A percentile compares a stretch with the other conserved stretches of the same genome.
Conservation (phyloP, 2,888 invertebrate genomes). For the Ypsolopha scabrella region DNA sequence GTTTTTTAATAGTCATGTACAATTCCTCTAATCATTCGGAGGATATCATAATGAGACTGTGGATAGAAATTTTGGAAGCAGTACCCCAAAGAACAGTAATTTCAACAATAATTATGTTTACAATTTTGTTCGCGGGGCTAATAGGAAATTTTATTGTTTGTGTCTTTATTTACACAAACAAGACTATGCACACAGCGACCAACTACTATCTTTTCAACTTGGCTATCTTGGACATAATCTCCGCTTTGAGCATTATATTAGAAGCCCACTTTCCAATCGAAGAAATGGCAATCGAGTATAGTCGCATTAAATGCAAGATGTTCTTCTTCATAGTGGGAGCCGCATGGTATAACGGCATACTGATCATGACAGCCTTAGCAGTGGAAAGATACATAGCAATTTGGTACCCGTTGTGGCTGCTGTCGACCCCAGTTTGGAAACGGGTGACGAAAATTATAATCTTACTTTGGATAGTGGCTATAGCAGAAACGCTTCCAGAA, state of each 20-base stretch:
- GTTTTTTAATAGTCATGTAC: too few relatives aligned
- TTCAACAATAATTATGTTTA: constrained; percentile 8
- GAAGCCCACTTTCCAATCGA: too few relatives aligned
- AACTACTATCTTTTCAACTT: constrained; percentile 52
- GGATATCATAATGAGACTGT: too few relatives aligned
- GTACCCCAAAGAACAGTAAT: too few relatives aligned
- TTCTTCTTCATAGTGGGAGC: constrained; percentile 30
- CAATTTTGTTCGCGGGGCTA: constrained; percentile 29
- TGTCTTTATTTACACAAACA: constrained; percentile 46
- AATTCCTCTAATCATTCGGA: too few relatives aligned
- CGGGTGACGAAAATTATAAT: constrained; percentile 33
- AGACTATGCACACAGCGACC: constrained; percentile 47
- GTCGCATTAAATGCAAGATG: constrained; percentile 23
- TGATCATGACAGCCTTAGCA: constrained; percentile 38
- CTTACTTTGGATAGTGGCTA: constrained; percentile 31
- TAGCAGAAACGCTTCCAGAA: constrained; percentile 32
- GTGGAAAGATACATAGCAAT: constrained; percentile 41
- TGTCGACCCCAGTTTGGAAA: constrained; percentile 24
- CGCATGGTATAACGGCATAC: constrained; percentile 37
- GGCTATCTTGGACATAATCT: constrained; percentile 46
- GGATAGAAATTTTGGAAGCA: too few relatives aligned
- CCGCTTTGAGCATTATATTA: constrained; percentile 29
- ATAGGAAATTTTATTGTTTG: constrained; percentile 49
- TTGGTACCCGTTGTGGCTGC: constrained; percentile 31
- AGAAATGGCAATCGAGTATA: too few relatives aligned